These are phyloP conservation scores for Achatina immaculata DNA, from an alignment of 1,140 invertebrate species.

Conservation along the genomic window DNA sequence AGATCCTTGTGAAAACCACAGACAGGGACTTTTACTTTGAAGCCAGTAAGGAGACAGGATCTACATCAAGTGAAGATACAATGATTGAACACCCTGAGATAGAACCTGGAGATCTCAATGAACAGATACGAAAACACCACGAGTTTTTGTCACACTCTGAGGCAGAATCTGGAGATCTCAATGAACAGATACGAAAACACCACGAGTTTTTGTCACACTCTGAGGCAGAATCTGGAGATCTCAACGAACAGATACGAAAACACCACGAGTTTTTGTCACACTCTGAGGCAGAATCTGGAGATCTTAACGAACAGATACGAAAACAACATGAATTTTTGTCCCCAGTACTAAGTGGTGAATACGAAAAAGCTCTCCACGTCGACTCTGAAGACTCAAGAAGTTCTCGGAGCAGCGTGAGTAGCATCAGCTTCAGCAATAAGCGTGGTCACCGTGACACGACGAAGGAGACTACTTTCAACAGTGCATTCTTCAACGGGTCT, in stretches of 20 bases:
- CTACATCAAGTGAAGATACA: background rate
- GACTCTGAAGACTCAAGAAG: background rate
- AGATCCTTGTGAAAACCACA: too few relatives aligned
- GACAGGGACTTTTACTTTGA: too few relatives aligned
- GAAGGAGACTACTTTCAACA: conserved; percentile 18
- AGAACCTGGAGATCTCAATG: background rate
- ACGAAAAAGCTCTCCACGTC: background rate
- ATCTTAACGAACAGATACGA: background rate
- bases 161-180: too few relatives aligned
- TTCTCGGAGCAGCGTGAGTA: conserved; percentile 8
- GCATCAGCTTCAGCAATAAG: background rate
- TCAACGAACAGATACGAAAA: too few relatives aligned
- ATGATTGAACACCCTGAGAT: background rate
- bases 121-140: background rate
- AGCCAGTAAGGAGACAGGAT: too few relatives aligned
- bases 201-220: too few relatives aligned
- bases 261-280: too few relatives aligned
- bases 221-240: too few relatives aligned
- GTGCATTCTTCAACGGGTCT: background rate
- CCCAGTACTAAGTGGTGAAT: background rate
- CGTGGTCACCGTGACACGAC: background rate
- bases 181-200: too few relatives aligned
- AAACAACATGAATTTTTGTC: conserved; percentile 6
- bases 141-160: background rate
- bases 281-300: background rate